Evolutionary conservation across 2,797 vertebrate genomes (phyloP).

Genomic region (Carduelis carduelis): DNA sequence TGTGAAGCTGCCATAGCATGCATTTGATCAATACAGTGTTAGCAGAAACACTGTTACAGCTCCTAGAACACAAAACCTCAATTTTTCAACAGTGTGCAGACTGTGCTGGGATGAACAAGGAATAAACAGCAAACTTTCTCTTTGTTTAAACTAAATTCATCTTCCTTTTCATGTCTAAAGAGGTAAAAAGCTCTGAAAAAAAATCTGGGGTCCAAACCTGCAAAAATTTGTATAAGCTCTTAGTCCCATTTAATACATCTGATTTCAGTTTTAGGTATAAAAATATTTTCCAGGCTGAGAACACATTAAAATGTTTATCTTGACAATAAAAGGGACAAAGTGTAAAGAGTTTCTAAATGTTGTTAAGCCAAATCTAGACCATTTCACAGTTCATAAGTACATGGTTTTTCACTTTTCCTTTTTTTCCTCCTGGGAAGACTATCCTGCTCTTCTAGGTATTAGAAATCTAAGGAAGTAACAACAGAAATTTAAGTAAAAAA

Average conservation of each 20-base stretch:
- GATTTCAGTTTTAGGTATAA: background rate
- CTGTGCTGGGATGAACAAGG: background rate
- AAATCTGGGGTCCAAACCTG: background rate
- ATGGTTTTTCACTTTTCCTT: background rate
- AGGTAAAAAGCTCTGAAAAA: background rate
- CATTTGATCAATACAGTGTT: background rate
- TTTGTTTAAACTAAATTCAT: background rate
- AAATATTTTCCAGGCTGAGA: background rate
- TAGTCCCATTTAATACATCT: background rate
- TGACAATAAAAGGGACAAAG: background rate
- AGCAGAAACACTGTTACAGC: background rate
- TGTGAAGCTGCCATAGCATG: background rate
- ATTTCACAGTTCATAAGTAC: background rate
- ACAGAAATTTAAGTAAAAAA: background rate
- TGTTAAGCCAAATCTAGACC: background rate
- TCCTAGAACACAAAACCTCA: conserved; percentile 17
- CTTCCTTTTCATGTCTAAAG: background rate
- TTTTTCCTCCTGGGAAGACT: background rate
- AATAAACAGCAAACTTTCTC: background rate
- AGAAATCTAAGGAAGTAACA: background rate
- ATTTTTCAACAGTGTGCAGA: background rate
- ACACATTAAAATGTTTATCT: background rate
- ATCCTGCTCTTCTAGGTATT: background rate
- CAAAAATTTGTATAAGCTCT: background rate
- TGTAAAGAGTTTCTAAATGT: background rate